Percentiles rank a stretch among this genome's conserved stretches.
phyloP scores from a whole-genome alignment of 1,140 invertebrate genomes.

The Homarus americanus region DNA sequence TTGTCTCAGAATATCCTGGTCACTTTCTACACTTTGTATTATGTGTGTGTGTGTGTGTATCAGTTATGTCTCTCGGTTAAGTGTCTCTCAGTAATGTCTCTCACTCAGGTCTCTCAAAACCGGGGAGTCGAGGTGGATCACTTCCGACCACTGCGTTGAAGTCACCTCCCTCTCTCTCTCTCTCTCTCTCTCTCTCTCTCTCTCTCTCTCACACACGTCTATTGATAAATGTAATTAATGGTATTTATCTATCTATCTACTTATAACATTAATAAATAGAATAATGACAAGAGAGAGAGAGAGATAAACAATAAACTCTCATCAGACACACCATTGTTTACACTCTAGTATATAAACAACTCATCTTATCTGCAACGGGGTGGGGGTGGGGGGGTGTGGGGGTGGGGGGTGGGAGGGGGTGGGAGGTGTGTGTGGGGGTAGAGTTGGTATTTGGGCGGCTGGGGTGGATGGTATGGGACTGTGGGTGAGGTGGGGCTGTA shows the following conservation, averaged over 20 bases:
- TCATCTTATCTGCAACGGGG: neutral
- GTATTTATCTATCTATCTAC: neutral
- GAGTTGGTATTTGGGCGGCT: neutral
- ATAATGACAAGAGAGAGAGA: too few relatives aligned
- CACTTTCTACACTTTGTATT: too few relatives aligned
- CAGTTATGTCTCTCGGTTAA: too few relatives aligned
- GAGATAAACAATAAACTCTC: too few relatives aligned
- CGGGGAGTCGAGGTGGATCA: neutral
- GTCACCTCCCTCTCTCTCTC: neutral
- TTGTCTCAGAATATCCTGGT: too few relatives aligned
- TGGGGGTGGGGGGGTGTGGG: neutral
- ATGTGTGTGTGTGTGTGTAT: neutral
- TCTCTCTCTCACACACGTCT: too few relatives aligned
- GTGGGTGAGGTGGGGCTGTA: too few relatives aligned
- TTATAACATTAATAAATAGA: neutral
- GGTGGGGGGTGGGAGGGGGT: neutral
- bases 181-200: too few relatives aligned
- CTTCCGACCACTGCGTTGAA: neutral
- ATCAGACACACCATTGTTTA: too few relatives aligned
- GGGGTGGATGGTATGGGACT: too few relatives aligned
- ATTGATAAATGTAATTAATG: neutral
- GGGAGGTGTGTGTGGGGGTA: neutral
- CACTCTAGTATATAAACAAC: neutral
- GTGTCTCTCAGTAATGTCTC: neutral
- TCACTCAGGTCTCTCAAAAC: too few relatives aligned